Percentiles rank a stretch among this genome's conserved stretches.
These are phyloP conservation scores for Ascaphus truei DNA, from an alignment of 2,113 vertebrate species.

Conservation along the genomic window DNA sequence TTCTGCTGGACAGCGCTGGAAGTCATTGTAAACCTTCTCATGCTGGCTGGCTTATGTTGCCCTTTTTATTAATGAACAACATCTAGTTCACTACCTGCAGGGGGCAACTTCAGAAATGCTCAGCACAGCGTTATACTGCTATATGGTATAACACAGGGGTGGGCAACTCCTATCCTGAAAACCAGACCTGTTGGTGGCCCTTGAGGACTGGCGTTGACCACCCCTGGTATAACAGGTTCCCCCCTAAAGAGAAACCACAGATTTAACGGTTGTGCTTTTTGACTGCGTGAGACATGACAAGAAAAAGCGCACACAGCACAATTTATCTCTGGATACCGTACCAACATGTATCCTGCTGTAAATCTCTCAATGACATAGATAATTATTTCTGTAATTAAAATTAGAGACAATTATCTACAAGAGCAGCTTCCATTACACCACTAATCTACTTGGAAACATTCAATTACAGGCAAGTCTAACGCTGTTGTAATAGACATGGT, in stretches of 20 bases:
- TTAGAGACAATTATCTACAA: constrained; percentile 37
- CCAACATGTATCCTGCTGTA: constrained; percentile 29
- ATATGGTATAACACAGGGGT: no score
- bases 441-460: constrained; percentile 38
- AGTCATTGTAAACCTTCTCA: no score
- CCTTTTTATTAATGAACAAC: no score
- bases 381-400: constrained; percentile 39
- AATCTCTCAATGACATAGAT: constrained; percentile 35
- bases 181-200: no score
- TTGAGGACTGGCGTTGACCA: no score
- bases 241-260: background rate
- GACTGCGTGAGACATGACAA: background rate
- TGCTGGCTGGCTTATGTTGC: no score
- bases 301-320: background rate
- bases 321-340: constrained; percentile 10
- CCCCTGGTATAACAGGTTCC: no score
- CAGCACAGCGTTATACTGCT: no score
- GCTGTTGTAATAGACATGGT: constrained; percentile 20
- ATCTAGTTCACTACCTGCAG: no score
- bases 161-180: no score
- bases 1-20: no score
- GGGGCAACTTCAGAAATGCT: no score
- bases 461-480: constrained; percentile 33
- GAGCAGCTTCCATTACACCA: constrained; percentile 31
- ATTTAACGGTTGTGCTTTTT: background rate